Base-by-base conservation (phyloP, 2,888 invertebrate genomes). In the Eristalis pertinax region DNA sequence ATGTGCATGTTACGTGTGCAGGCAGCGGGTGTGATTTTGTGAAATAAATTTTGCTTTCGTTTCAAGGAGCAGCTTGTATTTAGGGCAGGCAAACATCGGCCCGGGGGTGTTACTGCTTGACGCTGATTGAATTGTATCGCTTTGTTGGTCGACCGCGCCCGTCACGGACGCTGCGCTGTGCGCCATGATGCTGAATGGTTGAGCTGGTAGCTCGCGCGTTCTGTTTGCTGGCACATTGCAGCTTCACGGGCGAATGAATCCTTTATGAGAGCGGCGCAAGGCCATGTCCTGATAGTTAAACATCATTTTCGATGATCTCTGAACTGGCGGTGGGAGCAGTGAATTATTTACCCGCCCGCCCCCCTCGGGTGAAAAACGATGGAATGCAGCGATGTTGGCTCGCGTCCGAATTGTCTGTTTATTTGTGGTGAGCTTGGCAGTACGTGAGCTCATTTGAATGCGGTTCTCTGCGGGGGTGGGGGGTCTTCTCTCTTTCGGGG, bases 71-170 rank as follows among this genome's bases (percentile, higher is more conserved):
- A 50, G 50, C 50, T 8, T 19, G 19, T 76, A 73, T 73, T 81
- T 67, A 63, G 74, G 70, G 35, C 76, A 79, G 58, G 2, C 32
- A 62, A 76, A 60, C 60, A 62, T 50, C 68, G 69, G 68, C 38
- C 29, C 50, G 56, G 38, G 74, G 74, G 43, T 38, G 74, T 64
- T 69, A 63, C 63, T 74, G 67, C 64, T 74, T 70, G 79, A 43
- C 80, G 70, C 24, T 84, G 81, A 84, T 84, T 84, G 75, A 76
- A 81, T 69, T 84, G 68, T 77, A 69, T 69, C 50, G 50, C 50
- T 50, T 50, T 50, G 50, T 50, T n/a, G 50, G 50, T 50, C 50
- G 50, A 50, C 60, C 50, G 50, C 50, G 50, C 50, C 50, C 8
- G 50, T 19, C 50, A 50, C 50, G 50, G 19, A 2, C 50, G n/a